Evolutionary conservation across 2,797 vertebrate species (phyloP).

Genomic region (Gadopsis marmoratus): DNA sequence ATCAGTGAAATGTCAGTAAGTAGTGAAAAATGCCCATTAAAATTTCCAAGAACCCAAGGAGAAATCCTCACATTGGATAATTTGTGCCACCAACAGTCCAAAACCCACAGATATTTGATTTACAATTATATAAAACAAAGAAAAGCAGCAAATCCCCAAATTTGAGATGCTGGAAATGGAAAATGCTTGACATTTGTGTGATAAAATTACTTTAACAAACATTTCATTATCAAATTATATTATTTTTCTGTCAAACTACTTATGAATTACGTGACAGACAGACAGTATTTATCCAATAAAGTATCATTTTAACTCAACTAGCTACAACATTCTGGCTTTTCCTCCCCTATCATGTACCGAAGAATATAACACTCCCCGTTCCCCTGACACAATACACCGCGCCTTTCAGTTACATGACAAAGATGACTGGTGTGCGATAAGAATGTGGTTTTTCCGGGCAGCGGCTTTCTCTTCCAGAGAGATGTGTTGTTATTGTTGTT

Average conservation of each 20-base stretch:
- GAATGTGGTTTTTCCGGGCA: slow-evolving; percentile 46
- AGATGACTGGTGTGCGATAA: slow-evolving; percentile 58
- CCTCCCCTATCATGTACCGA: neutral
- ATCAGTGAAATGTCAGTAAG: neutral
- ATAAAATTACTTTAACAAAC: neutral
- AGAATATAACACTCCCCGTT: slow-evolving; percentile 23
- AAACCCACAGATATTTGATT: neutral
- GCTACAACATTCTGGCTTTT: slow-evolving; percentile 1
- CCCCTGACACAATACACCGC: slow-evolving; percentile 28
- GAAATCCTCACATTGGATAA: neutral
- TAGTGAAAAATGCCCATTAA: neutral
- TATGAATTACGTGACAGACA: neutral
- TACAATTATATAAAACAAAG: neutral
- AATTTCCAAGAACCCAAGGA: neutral
- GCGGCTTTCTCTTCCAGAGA: slow-evolving; percentile 58
- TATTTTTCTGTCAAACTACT: neutral
- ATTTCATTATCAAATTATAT: neutral
- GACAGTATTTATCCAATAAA: neutral
- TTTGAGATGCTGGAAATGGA: neutral
- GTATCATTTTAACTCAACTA: neutral
- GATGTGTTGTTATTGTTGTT: slow-evolving; percentile 74
- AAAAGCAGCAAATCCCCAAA: neutral
- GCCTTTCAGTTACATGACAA: slow-evolving; percentile 56
- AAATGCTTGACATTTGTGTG: neutral
- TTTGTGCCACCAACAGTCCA: neutral